Percentiles rank a stretch among this genome's conserved stretches.
phyloP scores from a whole-genome alignment of 2,888 invertebrate genomes.

The Alsophila aescularia region DNA sequence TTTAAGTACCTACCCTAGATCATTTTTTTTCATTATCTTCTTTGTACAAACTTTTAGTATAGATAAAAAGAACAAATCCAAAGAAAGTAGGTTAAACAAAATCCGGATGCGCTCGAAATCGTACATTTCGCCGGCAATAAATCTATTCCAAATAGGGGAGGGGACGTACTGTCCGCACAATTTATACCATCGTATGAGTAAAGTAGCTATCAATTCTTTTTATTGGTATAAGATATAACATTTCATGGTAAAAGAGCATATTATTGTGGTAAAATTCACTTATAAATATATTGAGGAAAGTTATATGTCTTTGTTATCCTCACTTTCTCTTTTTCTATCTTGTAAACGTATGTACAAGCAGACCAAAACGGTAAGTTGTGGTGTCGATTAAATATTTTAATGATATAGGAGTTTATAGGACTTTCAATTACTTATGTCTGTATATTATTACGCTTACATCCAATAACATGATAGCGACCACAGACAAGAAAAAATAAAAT shows the following conservation, averaged over 20 bases:
- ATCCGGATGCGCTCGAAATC: slow-evolving; percentile 16
- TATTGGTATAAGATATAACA: slow-evolving; percentile 27
- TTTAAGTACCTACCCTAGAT: too few species aligned
- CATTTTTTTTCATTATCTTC: too few species aligned
- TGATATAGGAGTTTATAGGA: too few species aligned
- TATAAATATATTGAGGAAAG: slow-evolving; percentile 5
- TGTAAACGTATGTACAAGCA: not conserved
- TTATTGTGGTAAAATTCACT: slow-evolving; percentile 7
- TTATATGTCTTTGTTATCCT: not conserved
- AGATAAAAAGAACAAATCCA: not conserved
- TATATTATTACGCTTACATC: too few species aligned
- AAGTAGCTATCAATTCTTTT: slow-evolving; percentile 33
- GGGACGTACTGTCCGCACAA: slow-evolving; percentile 17
- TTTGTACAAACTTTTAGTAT: too few species aligned
- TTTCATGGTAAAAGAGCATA: slow-evolving; percentile 10
- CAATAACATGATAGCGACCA: too few species aligned
- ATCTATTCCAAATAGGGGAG: slow-evolving; percentile 23
- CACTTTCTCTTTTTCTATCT: not conserved
- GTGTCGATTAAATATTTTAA: too few species aligned
- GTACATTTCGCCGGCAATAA: slow-evolving; percentile 18
- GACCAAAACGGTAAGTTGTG: too few species aligned
- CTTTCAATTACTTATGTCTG: too few species aligned
- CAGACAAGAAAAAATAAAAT: too few species aligned
- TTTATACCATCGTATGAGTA: slow-evolving; percentile 33
- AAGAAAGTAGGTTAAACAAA: slow-evolving; percentile 17